Conservation (phyloP, 2,888 invertebrate species). For the Notodonta ziczac region DNA sequence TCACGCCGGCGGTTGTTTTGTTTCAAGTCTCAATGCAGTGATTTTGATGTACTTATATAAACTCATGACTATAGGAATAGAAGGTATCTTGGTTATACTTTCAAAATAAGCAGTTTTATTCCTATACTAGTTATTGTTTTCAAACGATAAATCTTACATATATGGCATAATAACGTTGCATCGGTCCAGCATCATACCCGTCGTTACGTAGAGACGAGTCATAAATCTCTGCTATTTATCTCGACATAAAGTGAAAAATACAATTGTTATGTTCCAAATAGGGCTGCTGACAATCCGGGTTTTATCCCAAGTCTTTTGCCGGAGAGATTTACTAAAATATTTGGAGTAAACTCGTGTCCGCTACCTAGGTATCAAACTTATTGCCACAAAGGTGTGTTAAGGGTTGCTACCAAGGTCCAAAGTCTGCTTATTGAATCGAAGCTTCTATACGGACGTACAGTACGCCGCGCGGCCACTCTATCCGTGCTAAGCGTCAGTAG, state of each 20-base stretch:
- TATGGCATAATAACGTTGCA: neutral
- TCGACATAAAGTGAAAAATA: constrained; percentile 29
- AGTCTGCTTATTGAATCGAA: no score
- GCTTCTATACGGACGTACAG: no score
- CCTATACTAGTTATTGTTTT: no score
- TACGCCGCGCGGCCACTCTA: no score
- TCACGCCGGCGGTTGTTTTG: no score
- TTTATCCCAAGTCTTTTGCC: neutral
- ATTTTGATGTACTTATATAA: no score
- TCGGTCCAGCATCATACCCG: neutral
- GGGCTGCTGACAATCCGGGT: neutral
- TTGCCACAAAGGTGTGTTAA: neutral
- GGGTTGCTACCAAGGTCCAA: neutral
- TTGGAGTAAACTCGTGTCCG: neutral
- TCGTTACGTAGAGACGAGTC: neutral
- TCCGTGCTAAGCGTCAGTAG: no score
- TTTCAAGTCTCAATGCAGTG: no score
- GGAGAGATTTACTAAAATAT: neutral
- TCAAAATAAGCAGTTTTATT: no score
- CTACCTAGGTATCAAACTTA: neutral
- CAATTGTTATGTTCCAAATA: constrained; percentile 18
- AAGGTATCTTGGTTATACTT: no score
- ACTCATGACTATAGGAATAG: no score
- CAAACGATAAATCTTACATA: no score
- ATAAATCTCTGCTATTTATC: constrained; percentile 24